A percentile compares a stretch with the other conserved stretches of the same genome.
These are phyloP conservation scores for Dusona sp. DNA, from an alignment of 2,888 invertebrate genomes.

Conservation along the genomic window DNA sequence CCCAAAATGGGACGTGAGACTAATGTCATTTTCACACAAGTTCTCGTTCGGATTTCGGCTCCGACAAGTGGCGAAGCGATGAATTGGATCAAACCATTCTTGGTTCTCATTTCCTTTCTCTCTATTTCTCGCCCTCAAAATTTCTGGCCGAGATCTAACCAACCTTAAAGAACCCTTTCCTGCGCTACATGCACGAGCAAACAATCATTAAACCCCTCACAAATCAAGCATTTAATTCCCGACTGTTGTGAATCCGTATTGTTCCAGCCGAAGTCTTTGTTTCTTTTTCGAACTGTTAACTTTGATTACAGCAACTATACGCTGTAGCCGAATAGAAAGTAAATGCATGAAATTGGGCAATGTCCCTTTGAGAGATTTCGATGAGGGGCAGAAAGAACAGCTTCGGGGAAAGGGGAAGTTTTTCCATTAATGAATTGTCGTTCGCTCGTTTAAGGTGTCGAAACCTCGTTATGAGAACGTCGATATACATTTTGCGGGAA, in stretches of 20 bases:
- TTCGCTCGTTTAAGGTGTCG: constrained; percentile 27
- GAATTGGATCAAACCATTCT: constrained; percentile 17
- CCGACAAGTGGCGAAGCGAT: constrained; percentile 50
- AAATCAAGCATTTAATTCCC: constrained; percentile 47
- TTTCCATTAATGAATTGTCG: constrained; percentile 5
- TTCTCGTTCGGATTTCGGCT: constrained; percentile 60
- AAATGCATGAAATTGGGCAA: not conserved
- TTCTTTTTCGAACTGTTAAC: not conserved
- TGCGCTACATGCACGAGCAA: constrained; percentile 74
- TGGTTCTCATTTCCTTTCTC: not conserved
- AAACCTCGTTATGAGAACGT: constrained; percentile 35
- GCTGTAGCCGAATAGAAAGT: not conserved
- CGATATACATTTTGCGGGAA: constrained; percentile 10
- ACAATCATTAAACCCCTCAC: constrained; percentile 60
- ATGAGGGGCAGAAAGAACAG: not conserved
- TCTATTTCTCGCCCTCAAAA: constrained; percentile 3
- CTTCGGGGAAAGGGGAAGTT: not conserved
- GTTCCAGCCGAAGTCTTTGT: constrained; percentile 4
- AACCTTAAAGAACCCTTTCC: constrained; percentile 17
- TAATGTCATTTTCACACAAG: constrained; percentile 68
- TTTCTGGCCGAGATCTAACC: not conserved
- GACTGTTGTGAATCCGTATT: constrained; percentile 27
- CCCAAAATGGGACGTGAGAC: constrained; percentile 25
- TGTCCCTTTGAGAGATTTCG: not conserved
- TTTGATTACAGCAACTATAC: not conserved